Evolutionary conservation across 2,888 invertebrate genomes (phyloP), one percentile per base, ranked within the genome.

Genomic region (Uloborus plumipes): DNA sequence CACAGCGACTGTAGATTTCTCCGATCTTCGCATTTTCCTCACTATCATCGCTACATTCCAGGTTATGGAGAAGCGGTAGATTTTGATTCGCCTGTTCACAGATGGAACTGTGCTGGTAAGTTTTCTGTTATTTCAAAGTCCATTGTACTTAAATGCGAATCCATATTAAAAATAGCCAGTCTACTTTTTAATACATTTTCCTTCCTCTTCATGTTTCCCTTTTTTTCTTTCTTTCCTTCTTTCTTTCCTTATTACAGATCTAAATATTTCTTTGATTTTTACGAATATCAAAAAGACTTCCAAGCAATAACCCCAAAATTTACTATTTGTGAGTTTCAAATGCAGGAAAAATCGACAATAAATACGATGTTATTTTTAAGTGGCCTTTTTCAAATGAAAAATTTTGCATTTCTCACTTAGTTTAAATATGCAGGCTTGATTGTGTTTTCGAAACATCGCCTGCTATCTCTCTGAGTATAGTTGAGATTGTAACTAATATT

Each of bases 91-190:
- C 69, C 61, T 14, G 49, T 58, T 18, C 77, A 77, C 31, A 20
- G n/a, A 0, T 77, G 70, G 70, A 77, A 77, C 47, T 77, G 77
- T 18, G 49, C 18, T 20, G 77, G 77, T 77, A 55, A 47, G 39
- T 64, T 26, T 4, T 26, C 26, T 26, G 4, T 4, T 26, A 4
- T 26, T 15, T n/a, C n/a, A 39, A n/a, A n/a, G 15, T 3, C 18
- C 11, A 13, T 16, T 49, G 61, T 2, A 7, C 13, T 20, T 2
- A 7, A 9, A 39, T 39, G 39, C 9, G 9, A 39, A 39, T 39
- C 39, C 39, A 39, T 39, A 9, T 61, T 26, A 15, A 61, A 26
- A 20, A 15, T 15, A 20, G 26, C 13, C 0, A 7, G 4, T 13
- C 59, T 2, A 61, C 59, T 61, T 15, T 61, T 61, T 20, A 1